Evolutionary conservation across 2,888 invertebrate genomes (phyloP), one percentile per base, ranked within the genome.

Genomic region (Polymixis flavicincta): DNA sequence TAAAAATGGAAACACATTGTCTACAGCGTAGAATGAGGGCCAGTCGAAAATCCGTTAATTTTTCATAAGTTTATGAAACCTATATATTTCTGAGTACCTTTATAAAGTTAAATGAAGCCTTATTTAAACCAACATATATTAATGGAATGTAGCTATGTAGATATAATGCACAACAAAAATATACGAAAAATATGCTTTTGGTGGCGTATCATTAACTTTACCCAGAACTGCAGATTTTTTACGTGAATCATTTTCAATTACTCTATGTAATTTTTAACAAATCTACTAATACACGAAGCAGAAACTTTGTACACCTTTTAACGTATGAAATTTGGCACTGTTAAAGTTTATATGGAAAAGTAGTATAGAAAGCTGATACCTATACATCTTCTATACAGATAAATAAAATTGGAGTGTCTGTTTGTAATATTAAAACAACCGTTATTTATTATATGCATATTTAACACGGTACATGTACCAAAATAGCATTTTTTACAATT

Each of bases 181-280:
- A 65, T 42, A 45, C 4, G 5, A 50, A 5, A 50, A 48, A 37
- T 42, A 76, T 28, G 42, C 2, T 59, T 74, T 67, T 57, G 11
- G 28, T 32, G 22, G 22, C 28, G 5, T 59, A 28, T 17, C n/a
- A 9, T 42, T n/a, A 50, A 22, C 4, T 8, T 32, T 50, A 13
- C 13, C 0, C 17, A 13, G 22, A 76, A 52, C 37, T 50, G 19
- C 42, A 22, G 0, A 19, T 25, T 69, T 42, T 54, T 45, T 45
- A 22, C 13, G 1, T 11, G 7, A 17, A 13, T 32, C 22, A 22
- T 48, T 25, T 50, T 50, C 11, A 42, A 42, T 54, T 14, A 48
- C 4, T 28, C 17, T 52, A 3, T 64, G 14, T 32, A 7, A 48
- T 74, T 63, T 73, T 37, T 22, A 57, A 54, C 22, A 64, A 70